These are phyloP conservation scores for Cyanistes caeruleus DNA, from an alignment of 2,113 vertebrate species.

Conservation along the genomic window DNA sequence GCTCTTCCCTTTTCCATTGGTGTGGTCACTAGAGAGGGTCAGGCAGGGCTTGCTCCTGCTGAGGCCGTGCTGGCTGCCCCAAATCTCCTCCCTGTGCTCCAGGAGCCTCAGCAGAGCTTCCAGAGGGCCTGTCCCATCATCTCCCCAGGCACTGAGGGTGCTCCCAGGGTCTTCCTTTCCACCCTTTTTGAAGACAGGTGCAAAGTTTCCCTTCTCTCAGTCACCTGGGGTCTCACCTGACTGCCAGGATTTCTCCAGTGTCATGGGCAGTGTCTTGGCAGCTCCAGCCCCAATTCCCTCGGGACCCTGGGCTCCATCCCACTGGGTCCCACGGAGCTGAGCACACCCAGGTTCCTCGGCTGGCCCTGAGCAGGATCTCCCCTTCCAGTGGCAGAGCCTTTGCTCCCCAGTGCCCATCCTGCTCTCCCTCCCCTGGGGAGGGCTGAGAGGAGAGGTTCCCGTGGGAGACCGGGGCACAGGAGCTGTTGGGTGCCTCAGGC, in stretches of 20 bases:
- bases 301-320: not conserved
- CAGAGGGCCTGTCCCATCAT: not conserved
- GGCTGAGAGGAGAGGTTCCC: not conserved
- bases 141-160: not conserved
- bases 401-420: not conserved
- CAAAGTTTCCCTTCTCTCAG: not conserved
- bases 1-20: no score
- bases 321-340: accelerated
- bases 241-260: no score
- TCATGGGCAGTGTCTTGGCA: no score
- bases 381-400: not conserved
- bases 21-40: not conserved
- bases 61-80: not conserved
- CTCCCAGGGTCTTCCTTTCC: not conserved
- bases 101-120: not conserved
- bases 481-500: not conserved
- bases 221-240: no score
- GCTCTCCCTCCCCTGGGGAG: not conserved
- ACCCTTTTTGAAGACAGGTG: accelerated
- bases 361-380: not conserved
- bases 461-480: not conserved
- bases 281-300: not conserved
- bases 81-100: not conserved
- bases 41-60: not conserved
- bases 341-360: not conserved